Evolutionary conservation across 1,140 invertebrate species (phyloP).

Genomic region (Drosophila seguyi): DNA sequence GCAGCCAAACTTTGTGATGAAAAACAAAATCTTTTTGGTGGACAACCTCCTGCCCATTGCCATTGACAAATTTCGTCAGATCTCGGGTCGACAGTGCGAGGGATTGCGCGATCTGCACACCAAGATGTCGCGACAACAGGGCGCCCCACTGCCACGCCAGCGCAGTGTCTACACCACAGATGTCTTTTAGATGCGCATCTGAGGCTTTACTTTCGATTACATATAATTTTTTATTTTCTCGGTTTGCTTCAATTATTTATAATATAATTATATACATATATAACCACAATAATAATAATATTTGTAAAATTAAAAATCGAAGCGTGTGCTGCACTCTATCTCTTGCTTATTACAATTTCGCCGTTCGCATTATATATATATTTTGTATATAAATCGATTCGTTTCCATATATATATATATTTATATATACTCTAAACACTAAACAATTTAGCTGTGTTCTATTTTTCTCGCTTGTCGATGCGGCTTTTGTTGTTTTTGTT

Average conservation of each 20-base stretch:
- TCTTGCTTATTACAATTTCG: constrained; percentile 75
- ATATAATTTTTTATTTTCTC: constrained; percentile 83
- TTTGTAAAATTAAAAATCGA: constrained; percentile 84
- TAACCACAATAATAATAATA: constrained; percentile 84
- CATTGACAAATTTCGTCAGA: constrained; percentile 75
- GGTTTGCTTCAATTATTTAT: constrained; percentile 84
- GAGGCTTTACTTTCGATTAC: constrained; percentile 72
- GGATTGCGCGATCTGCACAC: constrained; percentile 59
- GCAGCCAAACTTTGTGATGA: constrained; percentile 82
- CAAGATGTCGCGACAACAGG: constrained; percentile 71
- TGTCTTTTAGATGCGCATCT: constrained; percentile 59
- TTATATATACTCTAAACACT: constrained; percentile 72
- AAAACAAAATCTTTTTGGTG: constrained; percentile 81
- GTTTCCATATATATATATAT: constrained; percentile 39
- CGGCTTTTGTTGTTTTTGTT: constrained; percentile 28
- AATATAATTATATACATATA: constrained; percentile 85
- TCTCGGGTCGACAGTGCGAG: constrained; percentile 69
- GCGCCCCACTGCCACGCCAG: constrained; percentile 79
- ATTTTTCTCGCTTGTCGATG: constrained; percentile 42
- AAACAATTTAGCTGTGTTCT: constrained; percentile 73
- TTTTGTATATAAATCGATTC: constrained; percentile 65
- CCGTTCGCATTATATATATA: constrained; percentile 66
- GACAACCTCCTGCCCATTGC: constrained; percentile 79
- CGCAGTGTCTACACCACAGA: constrained; percentile 83
- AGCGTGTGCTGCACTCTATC: constrained; percentile 82